Percentiles rank a stretch among this genome's conserved stretches.
Evolutionary conservation across 2,113 vertebrate genomes (phyloP).

Genomic region (Mirounga angustirostris): DNA sequence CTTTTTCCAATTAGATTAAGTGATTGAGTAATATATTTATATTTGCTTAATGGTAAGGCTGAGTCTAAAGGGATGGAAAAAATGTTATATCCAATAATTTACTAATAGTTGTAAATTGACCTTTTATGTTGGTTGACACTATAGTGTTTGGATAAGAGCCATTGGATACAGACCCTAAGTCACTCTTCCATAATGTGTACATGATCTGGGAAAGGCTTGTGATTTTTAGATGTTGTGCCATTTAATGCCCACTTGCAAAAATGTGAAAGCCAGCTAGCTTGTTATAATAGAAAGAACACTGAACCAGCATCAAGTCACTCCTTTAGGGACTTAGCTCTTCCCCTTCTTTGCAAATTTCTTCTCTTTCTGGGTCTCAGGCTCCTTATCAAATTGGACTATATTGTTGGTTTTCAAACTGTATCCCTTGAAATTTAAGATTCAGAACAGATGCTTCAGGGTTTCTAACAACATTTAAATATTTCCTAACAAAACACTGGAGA

Average conservation of each 20-base stretch:
- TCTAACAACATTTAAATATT: conserved; percentile 14
- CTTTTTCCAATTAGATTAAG: background rate
- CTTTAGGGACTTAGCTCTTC: background rate
- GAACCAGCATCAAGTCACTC: background rate
- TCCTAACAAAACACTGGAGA: background rate
- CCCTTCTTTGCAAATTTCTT: background rate
- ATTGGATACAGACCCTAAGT: background rate
- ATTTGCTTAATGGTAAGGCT: background rate
- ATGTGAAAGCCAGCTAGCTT: background rate
- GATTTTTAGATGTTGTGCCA: background rate
- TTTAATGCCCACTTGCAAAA: conserved; percentile 13
- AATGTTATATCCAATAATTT: background rate
- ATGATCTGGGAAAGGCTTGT: background rate
- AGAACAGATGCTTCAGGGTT: background rate
- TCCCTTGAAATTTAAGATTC: conserved; percentile 8
- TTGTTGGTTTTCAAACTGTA: background rate
- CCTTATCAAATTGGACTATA: background rate
- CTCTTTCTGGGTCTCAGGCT: background rate
- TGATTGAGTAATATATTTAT: background rate
- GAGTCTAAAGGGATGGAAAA: background rate
- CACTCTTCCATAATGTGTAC: background rate
- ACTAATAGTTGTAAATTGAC: background rate
- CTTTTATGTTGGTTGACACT: background rate
- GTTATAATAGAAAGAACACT: background rate
- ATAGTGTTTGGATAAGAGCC: background rate